phyloP scores from a whole-genome alignment of 2,113 vertebrate genomes.

The Lophius piscatorius region DNA sequence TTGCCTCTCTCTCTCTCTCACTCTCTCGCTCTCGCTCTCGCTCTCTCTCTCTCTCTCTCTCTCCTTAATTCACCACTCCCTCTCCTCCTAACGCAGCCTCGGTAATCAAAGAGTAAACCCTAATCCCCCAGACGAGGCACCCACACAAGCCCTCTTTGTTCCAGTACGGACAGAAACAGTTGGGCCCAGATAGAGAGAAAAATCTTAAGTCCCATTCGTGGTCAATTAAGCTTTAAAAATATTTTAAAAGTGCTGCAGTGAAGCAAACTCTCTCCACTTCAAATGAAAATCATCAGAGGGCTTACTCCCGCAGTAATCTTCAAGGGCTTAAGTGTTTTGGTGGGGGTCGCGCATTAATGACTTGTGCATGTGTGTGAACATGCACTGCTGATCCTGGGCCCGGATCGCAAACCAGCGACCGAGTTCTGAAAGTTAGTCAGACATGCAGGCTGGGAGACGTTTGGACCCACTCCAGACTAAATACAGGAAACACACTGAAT shows the following conservation, averaged over 20 bases:
- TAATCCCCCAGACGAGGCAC: slow-evolving; percentile 48
- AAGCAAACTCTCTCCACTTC: slow-evolving; percentile 64
- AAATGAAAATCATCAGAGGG: slow-evolving; percentile 68
- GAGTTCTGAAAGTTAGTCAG: slow-evolving; percentile 40
- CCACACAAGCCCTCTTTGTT: slow-evolving; percentile 70
- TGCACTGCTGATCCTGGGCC: slow-evolving; percentile 39
- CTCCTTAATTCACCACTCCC: slow-evolving; percentile 9
- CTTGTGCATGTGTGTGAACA: slow-evolving; percentile 54
- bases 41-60: background rate
- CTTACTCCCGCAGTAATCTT: slow-evolving; percentile 66
- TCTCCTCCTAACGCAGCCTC: slow-evolving; percentile 3
- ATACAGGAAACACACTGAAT: slow-evolving; percentile 58
- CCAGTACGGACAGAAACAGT: slow-evolving; percentile 27
- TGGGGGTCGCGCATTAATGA: slow-evolving; percentile 62
- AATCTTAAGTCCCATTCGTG: slow-evolving; percentile 64
- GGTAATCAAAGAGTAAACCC: slow-evolving; percentile 57
- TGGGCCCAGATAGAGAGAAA: slow-evolving; percentile 55
- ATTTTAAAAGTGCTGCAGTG: slow-evolving; percentile 64
- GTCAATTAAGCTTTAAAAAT: slow-evolving; percentile 73
- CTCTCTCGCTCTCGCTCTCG: background rate
- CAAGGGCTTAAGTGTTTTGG: slow-evolving; percentile 66
- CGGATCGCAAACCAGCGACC: slow-evolving; percentile 43
- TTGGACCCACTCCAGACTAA: slow-evolving; percentile 58
- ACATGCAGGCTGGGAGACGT: slow-evolving; percentile 41
- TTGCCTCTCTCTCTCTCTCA: background rate